Percentiles rank a stretch among this genome's conserved stretches.
These are phyloP conservation scores for Cyprinella venusta DNA, from an alignment of 2,797 vertebrate species.

Conservation along the genomic window DNA sequence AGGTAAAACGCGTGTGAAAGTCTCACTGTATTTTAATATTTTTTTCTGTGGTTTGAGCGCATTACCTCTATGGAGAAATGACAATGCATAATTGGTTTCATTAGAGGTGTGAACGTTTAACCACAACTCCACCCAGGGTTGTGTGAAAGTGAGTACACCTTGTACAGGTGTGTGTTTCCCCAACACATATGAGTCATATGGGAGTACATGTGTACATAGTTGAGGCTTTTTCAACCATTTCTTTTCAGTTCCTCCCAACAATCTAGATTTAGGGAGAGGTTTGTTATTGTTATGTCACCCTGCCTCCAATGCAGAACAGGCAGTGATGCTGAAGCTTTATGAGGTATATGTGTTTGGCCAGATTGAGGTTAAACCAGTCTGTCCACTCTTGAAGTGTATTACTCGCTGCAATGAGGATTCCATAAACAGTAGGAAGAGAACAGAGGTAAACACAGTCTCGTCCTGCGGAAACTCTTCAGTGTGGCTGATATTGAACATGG, in stretches of 20 bases:
- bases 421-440: slow-evolving; percentile 50
- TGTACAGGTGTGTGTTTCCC: slow-evolving; percentile 29
- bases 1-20: neutral
- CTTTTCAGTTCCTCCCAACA: slow-evolving; percentile 16
- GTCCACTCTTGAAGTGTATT: slow-evolving; percentile 61
- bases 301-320: slow-evolving; percentile 2
- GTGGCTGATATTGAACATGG: slow-evolving; percentile 10
- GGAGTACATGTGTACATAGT: slow-evolving; percentile 47
- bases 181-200: slow-evolving; percentile 54
- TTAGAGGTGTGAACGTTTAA: slow-evolving; percentile 44
- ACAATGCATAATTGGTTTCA: slow-evolving; percentile 22
- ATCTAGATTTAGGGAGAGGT: slow-evolving; percentile 19
- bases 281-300: slow-evolving; percentile 46
- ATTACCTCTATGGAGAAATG: slow-evolving; percentile 19
- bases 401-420: slow-evolving; percentile 32
- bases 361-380: slow-evolving; percentile 70
- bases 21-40: slow-evolving; percentile 1
- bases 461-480: neutral
- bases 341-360: slow-evolving; percentile 48
- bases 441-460: slow-evolving; percentile 56
- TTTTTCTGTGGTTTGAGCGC: slow-evolving; percentile 15
- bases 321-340: slow-evolving; percentile 41
- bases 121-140: slow-evolving; percentile 42
- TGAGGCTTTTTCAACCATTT: slow-evolving; percentile 14
- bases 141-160: slow-evolving; percentile 1